A percentile compares a stretch with the other conserved stretches of the same genome.
These are phyloP conservation scores for Stegophylla sp. DNA, from an alignment of 2,888 invertebrate species.

Conservation along the genomic window DNA sequence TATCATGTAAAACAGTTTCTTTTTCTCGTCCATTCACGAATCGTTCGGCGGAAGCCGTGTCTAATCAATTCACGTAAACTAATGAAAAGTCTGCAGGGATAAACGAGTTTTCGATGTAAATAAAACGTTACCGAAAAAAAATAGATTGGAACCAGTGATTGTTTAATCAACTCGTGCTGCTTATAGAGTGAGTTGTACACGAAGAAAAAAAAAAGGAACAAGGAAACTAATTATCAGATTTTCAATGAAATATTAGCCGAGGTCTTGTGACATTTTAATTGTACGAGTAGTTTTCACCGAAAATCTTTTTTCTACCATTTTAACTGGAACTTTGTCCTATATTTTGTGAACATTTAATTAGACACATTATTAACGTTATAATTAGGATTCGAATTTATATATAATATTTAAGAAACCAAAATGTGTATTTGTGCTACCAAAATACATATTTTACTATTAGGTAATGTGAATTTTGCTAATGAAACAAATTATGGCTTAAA, in stretches of 20 bases:
- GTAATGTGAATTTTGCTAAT: too few relatives aligned
- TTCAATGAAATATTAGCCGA: neutral
- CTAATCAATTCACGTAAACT: constrained; percentile 13
- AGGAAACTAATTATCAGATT: constrained; percentile 31
- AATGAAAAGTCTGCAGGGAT: constrained; percentile 1
- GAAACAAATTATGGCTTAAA: too few relatives aligned
- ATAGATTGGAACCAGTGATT: constrained; percentile 11
- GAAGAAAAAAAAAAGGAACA: too few relatives aligned
- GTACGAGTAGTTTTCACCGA: neutral
- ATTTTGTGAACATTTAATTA: neutral
- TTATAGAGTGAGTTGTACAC: neutral
- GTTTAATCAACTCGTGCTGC: constrained; percentile 31
- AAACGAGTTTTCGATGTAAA: constrained; percentile 34
- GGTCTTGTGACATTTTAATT: neutral
- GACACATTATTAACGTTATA: neutral
- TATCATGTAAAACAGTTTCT: neutral
- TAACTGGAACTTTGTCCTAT: neutral
- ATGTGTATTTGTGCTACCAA: too few relatives aligned
- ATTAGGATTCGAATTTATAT: neutral
- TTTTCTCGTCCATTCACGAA: neutral
- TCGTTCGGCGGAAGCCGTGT: neutral
- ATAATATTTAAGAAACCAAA: too few relatives aligned
- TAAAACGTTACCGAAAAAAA: constrained; percentile 1
- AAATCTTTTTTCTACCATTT: neutral
- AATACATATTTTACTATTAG: too few relatives aligned